A percentile compares a stretch with the other conserved stretches of the same genome.
Evolutionary conservation across 2,888 invertebrate species (phyloP).

Genomic region (Syritta pipiens): DNA sequence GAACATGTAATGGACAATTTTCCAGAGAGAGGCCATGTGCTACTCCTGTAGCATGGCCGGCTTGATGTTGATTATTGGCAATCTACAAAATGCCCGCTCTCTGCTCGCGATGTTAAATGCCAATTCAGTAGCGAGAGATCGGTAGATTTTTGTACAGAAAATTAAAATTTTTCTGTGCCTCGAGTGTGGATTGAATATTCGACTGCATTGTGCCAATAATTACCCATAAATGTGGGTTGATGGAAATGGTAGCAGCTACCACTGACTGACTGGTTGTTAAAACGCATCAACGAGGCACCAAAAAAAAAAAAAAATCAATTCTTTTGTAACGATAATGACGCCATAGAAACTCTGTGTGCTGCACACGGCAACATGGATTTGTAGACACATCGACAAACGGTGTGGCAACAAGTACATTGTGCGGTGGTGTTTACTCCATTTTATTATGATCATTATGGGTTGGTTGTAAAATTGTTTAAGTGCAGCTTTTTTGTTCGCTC

Average conservation of each 20-base stretch:
- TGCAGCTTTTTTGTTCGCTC: too few species aligned
- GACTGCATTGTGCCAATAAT: conserved; percentile 51
- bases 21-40: conserved; percentile 33
- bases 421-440: conserved; percentile 37
- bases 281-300: too few species aligned
- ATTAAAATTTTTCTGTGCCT: conserved; percentile 10
- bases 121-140: conserved; percentile 21
- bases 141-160: too few species aligned
- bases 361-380: conserved; percentile 43
- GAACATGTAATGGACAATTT: conserved; percentile 26
- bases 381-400: conserved; percentile 15
- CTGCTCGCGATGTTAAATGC: conserved; percentile 28
- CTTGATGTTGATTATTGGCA: conserved; percentile 66
- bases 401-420: conserved; percentile 66
- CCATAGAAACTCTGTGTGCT: conserved; percentile 40
- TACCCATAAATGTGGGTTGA: conserved; percentile 58
- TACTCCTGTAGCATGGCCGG: conserved; percentile 6
- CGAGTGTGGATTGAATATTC: conserved; percentile 3
- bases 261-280: too few species aligned
- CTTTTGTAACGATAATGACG: conserved; percentile 43
- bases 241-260: conserved; percentile 8
- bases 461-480: conserved; percentile 5
- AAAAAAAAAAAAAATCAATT: background rate
- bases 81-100: conserved; percentile 53
- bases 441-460: conserved; percentile 27